Percentiles rank a stretch among this genome's conserved stretches.
Conservation (phyloP, 1,140 invertebrate genomes). For the Drosophila arawakana region DNA sequence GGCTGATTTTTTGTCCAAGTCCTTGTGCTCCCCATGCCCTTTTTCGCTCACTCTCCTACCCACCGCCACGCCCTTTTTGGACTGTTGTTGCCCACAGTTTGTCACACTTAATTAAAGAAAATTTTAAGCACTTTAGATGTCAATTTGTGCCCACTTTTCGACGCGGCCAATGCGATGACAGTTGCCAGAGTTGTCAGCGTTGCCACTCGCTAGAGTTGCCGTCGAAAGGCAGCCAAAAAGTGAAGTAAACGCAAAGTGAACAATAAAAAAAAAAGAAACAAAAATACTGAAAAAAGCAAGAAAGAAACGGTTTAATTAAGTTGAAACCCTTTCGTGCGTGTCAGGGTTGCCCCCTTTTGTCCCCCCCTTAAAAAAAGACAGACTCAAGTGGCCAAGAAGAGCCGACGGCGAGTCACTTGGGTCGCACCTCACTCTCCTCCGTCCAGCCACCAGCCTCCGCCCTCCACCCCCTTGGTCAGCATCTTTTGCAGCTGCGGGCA, state of each 20-base stretch:
- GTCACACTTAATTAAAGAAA: constrained; percentile 83
- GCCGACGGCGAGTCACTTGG: constrained; percentile 48
- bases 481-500: constrained; percentile 46
- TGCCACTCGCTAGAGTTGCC: constrained; percentile 21
- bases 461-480: background rate
- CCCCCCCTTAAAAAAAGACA: constrained; percentile 43
- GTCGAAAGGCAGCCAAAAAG: constrained; percentile 47
- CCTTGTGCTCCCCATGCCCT: background rate
- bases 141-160: constrained; percentile 78
- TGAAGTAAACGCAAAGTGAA: constrained; percentile 24
- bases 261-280: constrained; percentile 31
- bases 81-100: constrained; percentile 67
- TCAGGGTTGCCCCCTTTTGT: constrained; percentile 26
- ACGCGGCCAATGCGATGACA: constrained; percentile 67
- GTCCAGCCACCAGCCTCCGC: background rate
- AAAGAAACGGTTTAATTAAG: constrained; percentile 83
- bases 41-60: background rate
- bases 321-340: constrained; percentile 83
- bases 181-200: constrained; percentile 41
- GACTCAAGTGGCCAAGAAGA: constrained; percentile 58
- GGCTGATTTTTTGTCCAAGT: background rate
- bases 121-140: constrained; percentile 83
- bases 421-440: constrained; percentile 10
- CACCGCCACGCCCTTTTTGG: background rate
- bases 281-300: constrained; percentile 23